Evolutionary conservation across 2,113 vertebrate species (phyloP).

Genomic region (Bujurquina vittata): DNA sequence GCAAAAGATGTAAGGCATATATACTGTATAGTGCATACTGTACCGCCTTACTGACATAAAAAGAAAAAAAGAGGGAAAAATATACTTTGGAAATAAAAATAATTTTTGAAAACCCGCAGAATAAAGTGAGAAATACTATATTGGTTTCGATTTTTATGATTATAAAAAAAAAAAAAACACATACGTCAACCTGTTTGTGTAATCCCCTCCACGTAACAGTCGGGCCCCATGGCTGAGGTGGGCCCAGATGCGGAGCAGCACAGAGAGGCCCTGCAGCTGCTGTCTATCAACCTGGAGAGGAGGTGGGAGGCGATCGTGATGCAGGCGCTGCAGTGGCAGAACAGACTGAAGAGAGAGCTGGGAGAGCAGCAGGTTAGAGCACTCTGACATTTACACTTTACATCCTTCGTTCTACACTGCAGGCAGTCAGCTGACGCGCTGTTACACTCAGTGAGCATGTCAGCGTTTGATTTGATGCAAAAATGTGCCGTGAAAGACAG

Average conservation of each 20-base stretch:
- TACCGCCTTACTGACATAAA: background rate
- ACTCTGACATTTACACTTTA: slow-evolving; percentile 42
- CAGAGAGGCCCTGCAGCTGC: slow-evolving; percentile 90
- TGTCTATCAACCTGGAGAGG: slow-evolving; percentile 95
- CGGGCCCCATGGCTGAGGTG: slow-evolving; percentile 64
- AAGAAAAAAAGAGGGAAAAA: background rate
- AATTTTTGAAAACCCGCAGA: background rate
- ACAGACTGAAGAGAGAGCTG: slow-evolving; percentile 85
- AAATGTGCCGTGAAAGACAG: slow-evolving; percentile 53
- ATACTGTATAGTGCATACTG: background rate
- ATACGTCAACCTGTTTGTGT: background rate
- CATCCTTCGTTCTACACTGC: slow-evolving; percentile 40
- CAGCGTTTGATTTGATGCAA: slow-evolving; percentile 46
- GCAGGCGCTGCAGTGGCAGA: slow-evolving; percentile 98
- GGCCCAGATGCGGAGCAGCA: slow-evolving; percentile 87
- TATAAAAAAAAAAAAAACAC: background rate
- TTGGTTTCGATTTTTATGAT: background rate
- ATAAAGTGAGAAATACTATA: background rate
- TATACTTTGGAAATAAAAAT: background rate
- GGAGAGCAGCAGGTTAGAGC: slow-evolving; percentile 84
- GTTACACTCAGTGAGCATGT: slow-evolving; percentile 44
- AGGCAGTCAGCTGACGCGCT: slow-evolving; percentile 34
- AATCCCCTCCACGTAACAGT: slow-evolving; percentile 38
- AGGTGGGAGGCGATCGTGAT: slow-evolving; percentile 98
- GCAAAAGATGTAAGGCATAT: background rate